These are phyloP conservation scores for Erannis defoliaria DNA, from an alignment of 2,888 invertebrate genomes.

Conservation along the genomic window DNA sequence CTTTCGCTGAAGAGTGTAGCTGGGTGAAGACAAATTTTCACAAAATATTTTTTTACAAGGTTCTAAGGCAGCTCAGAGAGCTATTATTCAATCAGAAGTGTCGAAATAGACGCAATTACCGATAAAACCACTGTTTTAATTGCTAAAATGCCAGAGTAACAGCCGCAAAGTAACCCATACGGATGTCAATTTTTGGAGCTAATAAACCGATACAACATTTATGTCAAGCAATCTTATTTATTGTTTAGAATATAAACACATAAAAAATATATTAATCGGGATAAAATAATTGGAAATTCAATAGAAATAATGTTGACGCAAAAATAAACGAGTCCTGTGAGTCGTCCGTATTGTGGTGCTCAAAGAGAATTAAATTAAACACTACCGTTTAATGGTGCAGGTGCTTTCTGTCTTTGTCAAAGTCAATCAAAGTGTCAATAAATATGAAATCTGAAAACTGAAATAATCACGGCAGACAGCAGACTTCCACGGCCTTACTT, in stretches of 20 bases:
- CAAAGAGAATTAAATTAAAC: too few species aligned
- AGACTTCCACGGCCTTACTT: too few species aligned
- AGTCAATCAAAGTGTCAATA: too few species aligned
- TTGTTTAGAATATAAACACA: background rate
- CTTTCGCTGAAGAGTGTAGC: background rate
- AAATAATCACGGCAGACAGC: too few species aligned
- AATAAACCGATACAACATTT: background rate
- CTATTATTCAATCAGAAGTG: background rate
- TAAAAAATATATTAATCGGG: background rate
- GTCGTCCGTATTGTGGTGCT: too few species aligned
- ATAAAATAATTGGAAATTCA: background rate
- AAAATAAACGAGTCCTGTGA: too few species aligned
- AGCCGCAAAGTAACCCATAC: constrained; percentile 2
- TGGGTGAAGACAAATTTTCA: background rate
- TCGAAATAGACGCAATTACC: constrained; percentile 7
- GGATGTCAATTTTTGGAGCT: background rate
- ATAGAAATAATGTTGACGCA: background rate
- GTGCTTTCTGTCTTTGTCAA: too few species aligned
- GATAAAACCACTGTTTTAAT: background rate
- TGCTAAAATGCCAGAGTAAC: background rate
- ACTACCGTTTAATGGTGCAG: too few species aligned
- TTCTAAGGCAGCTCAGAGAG: constrained; percentile 4
- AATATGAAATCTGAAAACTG: too few species aligned
- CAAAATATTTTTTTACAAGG: background rate
- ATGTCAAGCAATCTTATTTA: background rate